Conservation (phyloP, 2,888 invertebrate species). For the Blera fallax region DNA sequence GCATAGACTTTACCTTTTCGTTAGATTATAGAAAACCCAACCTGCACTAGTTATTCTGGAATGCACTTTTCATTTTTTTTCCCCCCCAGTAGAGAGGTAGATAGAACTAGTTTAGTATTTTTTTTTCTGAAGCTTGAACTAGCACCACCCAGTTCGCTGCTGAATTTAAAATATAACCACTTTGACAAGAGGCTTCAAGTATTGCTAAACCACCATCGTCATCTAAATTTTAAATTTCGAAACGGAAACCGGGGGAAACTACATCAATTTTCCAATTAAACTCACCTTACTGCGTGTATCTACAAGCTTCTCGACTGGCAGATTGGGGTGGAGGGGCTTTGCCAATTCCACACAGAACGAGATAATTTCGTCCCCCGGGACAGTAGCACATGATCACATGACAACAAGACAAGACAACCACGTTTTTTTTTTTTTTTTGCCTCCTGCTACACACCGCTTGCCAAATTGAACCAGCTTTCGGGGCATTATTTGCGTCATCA, state of each 20-base stretch:
- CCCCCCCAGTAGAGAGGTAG: too few species aligned
- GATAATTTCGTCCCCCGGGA: slow-evolving; percentile 70
- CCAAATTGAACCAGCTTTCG: slow-evolving; percentile 30
- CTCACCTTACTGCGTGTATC: slow-evolving; percentile 53
- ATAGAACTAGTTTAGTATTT: not conserved
- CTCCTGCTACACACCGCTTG: not conserved
- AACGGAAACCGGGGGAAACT: slow-evolving; percentile 31
- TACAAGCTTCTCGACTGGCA: not conserved
- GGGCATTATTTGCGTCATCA: slow-evolving; percentile 69
- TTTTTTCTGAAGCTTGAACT: not conserved
- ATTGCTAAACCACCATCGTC: slow-evolving; percentile 48
- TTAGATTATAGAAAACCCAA: too few species aligned
- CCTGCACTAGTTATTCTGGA: too few species aligned
- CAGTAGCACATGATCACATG: slow-evolving; percentile 70
- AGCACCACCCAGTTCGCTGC: not conserved
- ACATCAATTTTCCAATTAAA: slow-evolving; percentile 70
- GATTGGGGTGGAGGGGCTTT: slow-evolving; percentile 6
- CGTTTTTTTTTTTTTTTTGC: slow-evolving; percentile 16
- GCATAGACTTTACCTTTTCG: too few species aligned
- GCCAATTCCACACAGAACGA: slow-evolving; percentile 57
- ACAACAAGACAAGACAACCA: slow-evolving; percentile 66
- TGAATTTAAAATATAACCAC: not conserved
- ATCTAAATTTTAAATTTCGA: slow-evolving; percentile 65
- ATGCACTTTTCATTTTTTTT: too few species aligned
- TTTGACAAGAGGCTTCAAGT: slow-evolving; percentile 27